Evolutionary conservation across 2,113 vertebrate genomes (phyloP), one percentile per base, ranked within the genome.

Genomic region (Gambusia affinis): DNA sequence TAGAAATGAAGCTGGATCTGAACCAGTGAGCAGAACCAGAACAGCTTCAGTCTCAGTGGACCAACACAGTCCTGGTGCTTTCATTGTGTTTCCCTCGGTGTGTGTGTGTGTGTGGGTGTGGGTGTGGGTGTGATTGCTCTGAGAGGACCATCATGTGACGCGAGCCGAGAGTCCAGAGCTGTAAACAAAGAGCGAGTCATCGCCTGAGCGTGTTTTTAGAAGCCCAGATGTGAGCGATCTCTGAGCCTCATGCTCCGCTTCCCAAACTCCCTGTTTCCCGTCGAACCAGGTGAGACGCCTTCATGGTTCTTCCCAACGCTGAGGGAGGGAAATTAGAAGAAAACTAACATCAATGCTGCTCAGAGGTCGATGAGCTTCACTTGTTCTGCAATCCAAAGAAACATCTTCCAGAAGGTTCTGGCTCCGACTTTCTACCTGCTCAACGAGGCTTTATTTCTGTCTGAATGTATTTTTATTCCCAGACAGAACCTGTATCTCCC

Each of bases 401-500:
- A 22, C 14, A 70, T 17, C 28, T 68, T 47, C 37, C 22, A 57
- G 8, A 57, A 57, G 0, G 10, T 57, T 10, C 12, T 17, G 47
- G 8, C 17, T 22, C 19, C 6, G 17, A 29, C 37, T 39, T 15
- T 44, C 44, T 19, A 47, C 12, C 37, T 35, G 31, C 69, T 62
- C 8, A 19, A 35, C 10, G 14, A 22, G 31, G 12, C 24, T 30
- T 70, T 7, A n/a, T 66, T 54, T 17, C n/a, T 67, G 60, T 64
- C 12, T 37, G 44, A 22, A 70, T 70, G 63, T 12, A 33, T 57
- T 57, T 72, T 64, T 72, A 12, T 60, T 29, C 33, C 29, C 29
- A 28, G 10, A 31, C 64, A 60, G 44, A 39, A 47, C 47, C 35
- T 79, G 64, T 57, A 77, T 79, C 54, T 78, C 24, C 37, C 22